Percentiles rank a stretch among this genome's conserved stretches.
Evolutionary conservation across 37 sponge, comb jelly and placozoan genomes (phyloP).

Genomic region (Crambe crambe): DNA sequence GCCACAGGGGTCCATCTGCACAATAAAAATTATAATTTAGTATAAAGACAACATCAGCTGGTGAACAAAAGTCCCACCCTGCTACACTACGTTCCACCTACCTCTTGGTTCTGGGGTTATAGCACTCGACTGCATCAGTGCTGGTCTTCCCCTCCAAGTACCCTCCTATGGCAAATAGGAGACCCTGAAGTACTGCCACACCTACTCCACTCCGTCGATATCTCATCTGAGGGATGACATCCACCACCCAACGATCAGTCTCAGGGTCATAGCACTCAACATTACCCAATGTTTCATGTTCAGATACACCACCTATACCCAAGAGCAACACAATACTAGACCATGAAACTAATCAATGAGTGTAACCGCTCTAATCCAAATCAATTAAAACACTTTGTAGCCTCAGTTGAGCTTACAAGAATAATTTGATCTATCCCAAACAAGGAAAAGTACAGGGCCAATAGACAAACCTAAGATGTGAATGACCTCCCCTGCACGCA

Average conservation of each 20-base stretch:
- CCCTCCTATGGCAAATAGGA: constrained; percentile 93
- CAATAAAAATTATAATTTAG: not conserved
- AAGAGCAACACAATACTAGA: too few species aligned
- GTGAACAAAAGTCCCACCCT: too few species aligned
- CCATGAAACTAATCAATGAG: too few species aligned
- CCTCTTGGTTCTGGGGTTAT: constrained; percentile 80
- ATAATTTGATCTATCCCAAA: not conserved
- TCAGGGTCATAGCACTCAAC: constrained; percentile 88
- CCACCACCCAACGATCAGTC: constrained; percentile 80
- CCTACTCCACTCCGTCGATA: constrained; percentile 87
- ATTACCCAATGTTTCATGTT: constrained; percentile 89
- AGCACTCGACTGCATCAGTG: constrained; percentile 93
- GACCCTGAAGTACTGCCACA: constrained; percentile 86
- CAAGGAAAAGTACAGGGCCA: not conserved
- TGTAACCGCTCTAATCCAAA: too few species aligned
- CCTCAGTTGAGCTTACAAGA: too few species aligned
- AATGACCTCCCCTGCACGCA: constrained; percentile 82
- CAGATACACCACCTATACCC: constrained; percentile 73
- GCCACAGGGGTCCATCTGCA: constrained; percentile 79
- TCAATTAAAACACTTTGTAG: too few species aligned
- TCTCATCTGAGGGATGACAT: constrained; percentile 83
- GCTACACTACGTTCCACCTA: not conserved
- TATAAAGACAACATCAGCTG: not conserved
- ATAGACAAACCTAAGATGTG: constrained; percentile 73
- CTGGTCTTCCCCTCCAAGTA: constrained; percentile 90